Conservation (phyloP, 2,797 vertebrate genomes). For the Gymnoscopelus microlampas region DNA sequence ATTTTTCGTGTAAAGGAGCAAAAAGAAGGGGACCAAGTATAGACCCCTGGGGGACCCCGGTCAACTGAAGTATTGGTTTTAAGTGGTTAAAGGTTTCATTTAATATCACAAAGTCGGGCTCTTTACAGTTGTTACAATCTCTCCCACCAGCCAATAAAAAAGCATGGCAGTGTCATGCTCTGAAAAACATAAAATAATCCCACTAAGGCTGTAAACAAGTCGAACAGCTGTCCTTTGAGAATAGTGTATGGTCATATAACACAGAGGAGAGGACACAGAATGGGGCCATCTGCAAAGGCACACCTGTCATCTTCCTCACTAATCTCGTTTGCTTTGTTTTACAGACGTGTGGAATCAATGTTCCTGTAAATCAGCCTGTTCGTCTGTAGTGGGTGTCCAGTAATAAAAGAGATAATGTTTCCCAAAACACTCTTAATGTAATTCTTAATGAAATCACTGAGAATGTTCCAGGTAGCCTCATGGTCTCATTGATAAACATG, state of each 20-base stretch:
- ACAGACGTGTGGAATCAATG: constrained; percentile 64
- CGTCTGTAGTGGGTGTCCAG: constrained; percentile 39
- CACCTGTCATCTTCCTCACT: constrained; percentile 51
- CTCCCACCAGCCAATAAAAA: constrained; percentile 6
- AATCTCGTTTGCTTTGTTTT: constrained; percentile 65
- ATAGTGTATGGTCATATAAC: constrained; percentile 27
- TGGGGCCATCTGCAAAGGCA: constrained; percentile 61
- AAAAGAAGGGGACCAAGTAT: too few species aligned
- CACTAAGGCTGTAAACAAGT: neutral
- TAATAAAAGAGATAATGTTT: constrained; percentile 39
- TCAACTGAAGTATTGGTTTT: too few species aligned
- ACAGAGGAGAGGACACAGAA: constrained; percentile 33
- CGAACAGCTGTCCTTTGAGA: constrained; percentile 34
- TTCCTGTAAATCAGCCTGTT: constrained; percentile 54
- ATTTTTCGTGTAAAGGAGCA: too few species aligned
- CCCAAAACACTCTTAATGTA: neutral
- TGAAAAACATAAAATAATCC: constrained; percentile 16
- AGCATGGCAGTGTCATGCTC: constrained; percentile 17
- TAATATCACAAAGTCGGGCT: neutral
- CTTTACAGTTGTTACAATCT: neutral
- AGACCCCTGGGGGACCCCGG: too few species aligned
- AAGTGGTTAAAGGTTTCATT: too few species aligned
- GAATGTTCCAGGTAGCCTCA: neutral
- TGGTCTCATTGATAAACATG: neutral
- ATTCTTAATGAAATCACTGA: neutral